Base-by-base conservation (phyloP, 2,888 invertebrate genomes). In the Gibbula magus region DNA sequence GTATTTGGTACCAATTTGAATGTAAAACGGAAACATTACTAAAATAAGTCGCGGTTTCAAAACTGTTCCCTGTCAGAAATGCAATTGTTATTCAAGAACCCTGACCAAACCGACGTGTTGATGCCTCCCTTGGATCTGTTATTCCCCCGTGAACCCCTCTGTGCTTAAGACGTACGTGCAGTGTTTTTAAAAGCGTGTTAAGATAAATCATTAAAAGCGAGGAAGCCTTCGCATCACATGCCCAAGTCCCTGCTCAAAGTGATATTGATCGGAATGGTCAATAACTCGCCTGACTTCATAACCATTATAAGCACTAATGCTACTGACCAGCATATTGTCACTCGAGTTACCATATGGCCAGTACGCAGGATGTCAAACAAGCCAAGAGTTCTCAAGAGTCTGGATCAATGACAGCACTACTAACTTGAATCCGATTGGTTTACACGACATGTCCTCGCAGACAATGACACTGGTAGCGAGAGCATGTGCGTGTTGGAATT, bases 281-380 rank as follows among this genome's bases (percentile, higher is more conserved):
- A 61, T 61, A 61, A 61, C 29, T 61, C 61, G 61, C 61, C 61
- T 61, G 25, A 61, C 61, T 61, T 61, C 61, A 61, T 61, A 61
- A 61, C 61, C 61, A 61, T 61, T 61, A 61, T 61, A 61, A 61
- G 61, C 61, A 29, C 13, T 61, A 61, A 25, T 13, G 61, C 61
- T 29, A 4, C 61, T 61, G 61, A 61, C 61, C 61, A 61, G 25
- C 61, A 61, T 18, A 29, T 25, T 61, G 61, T 61, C 61, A 61
- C 61, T 25, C 25, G 29, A 61, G 61, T 61, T 29, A 61, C 61
- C 61, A 22, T 16, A 22, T 25, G 54, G 29, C 61, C 29, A 16
- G 61, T 25, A 61, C 18, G 13, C 29, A 29, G 29, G 29, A 61
- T 61, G 61, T 61, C 25, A 29, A 61, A 25, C 61, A 61, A 29